phyloP scores from a whole-genome alignment of 2,888 invertebrate species.

The Meteorus cinctellus region DNA sequence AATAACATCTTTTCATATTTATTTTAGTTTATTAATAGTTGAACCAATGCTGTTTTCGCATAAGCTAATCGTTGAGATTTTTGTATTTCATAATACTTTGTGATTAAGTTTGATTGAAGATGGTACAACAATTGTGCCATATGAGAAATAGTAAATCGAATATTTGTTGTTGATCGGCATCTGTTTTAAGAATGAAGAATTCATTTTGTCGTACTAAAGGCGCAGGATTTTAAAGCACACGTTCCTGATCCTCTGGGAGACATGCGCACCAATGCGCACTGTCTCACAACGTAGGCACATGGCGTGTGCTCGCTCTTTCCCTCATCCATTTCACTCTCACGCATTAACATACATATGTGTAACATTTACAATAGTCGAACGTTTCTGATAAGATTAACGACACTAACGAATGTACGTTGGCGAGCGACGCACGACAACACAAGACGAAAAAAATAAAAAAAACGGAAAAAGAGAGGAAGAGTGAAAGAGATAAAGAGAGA shows the following conservation, averaged over 20 bases:
- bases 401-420: conserved; percentile 18
- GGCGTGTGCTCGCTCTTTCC: background rate
- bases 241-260: background rate
- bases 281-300: background rate
- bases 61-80: too few relatives aligned
- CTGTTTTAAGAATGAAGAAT: background rate
- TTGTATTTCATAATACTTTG: too few relatives aligned
- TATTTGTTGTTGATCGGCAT: background rate
- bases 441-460: background rate
- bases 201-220: background rate
- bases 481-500: too few relatives aligned
- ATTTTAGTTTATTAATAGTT: too few relatives aligned
- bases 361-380: conserved; percentile 13
- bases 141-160: background rate
- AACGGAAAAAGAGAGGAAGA: too few relatives aligned
- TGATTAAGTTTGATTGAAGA: too few relatives aligned
- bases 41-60: too few relatives aligned
- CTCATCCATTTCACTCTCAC: background rate
- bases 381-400: conserved; percentile 33
- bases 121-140: too few relatives aligned
- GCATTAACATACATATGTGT: background rate
- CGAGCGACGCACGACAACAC: conserved; percentile 6
- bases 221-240: background rate
- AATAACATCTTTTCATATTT: too few relatives aligned
- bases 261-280: background rate